A percentile compares a stretch with the other conserved stretches of the same genome.
Conservation (phyloP, 2,888 invertebrate species). For the Hedya salicella region DNA sequence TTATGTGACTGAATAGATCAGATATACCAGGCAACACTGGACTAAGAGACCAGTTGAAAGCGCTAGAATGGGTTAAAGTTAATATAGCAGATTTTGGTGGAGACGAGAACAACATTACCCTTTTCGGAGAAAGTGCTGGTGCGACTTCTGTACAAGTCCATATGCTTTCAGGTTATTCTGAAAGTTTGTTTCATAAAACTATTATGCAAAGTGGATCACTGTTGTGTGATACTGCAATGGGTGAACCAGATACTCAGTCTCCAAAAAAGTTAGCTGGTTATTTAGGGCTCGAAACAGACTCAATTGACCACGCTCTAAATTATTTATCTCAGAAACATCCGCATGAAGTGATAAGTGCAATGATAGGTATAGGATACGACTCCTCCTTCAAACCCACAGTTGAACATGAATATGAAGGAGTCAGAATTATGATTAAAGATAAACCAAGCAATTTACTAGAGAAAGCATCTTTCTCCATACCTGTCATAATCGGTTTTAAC, state of each 20-base stretch:
- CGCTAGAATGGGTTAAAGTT: conserved; percentile 40
- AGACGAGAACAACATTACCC: conserved; percentile 34
- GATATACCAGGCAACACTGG: conserved; percentile 44
- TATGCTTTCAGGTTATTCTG: conserved; percentile 10
- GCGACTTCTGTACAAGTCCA: conserved; percentile 17
- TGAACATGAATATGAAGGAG: conserved; percentile 25
- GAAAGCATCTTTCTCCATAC: conserved; percentile 9
- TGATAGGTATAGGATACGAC: conserved; percentile 16
- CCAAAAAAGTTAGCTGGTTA: conserved; percentile 25
- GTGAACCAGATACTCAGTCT: background rate
- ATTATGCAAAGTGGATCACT: conserved; percentile 37
- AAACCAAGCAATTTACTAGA: conserved; percentile 26
- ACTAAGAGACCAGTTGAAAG: conserved; percentile 43
- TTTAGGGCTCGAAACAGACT: conserved; percentile 8
- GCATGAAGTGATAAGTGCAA: conserved; percentile 19
- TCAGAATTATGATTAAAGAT: conserved; percentile 30
- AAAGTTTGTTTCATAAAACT: conserved; percentile 23
- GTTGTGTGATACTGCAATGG: background rate
- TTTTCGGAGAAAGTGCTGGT: conserved; percentile 44
- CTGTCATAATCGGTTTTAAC: conserved; percentile 31
- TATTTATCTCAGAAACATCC: conserved; percentile 26
- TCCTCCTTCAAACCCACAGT: conserved; percentile 25
- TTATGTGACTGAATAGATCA: conserved; percentile 36
- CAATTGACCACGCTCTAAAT: conserved; percentile 10
- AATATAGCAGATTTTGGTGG: conserved; percentile 45